A percentile compares a stretch with the other conserved stretches of the same genome.
Evolutionary conservation across 2,888 invertebrate species (phyloP).

Genomic region (Falcaria lacertinaria): DNA sequence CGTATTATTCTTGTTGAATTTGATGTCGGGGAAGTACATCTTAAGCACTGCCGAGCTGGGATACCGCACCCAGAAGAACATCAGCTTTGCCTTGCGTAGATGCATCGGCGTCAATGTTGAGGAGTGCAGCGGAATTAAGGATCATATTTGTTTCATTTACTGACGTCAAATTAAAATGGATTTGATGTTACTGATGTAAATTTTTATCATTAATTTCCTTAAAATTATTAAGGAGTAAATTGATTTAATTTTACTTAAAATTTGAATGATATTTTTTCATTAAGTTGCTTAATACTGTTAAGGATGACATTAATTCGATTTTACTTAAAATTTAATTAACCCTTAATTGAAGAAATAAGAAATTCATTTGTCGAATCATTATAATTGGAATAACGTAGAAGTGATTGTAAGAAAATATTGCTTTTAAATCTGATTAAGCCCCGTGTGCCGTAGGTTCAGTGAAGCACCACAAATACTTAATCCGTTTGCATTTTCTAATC

Average conservation of each 20-base stretch:
- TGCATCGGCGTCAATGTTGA: constrained; percentile 99
- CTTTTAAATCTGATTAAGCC: constrained; percentile 54
- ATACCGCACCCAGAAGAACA: constrained; percentile 99
- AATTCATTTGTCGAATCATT: too few relatives aligned
- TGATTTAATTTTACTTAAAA: too few relatives aligned
- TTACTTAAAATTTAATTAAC: too few relatives aligned
- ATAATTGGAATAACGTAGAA: background rate
- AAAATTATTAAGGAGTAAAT: too few relatives aligned
- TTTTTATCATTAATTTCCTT: too few relatives aligned
- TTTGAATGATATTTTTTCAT: background rate
- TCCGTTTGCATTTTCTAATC: constrained; percentile 76
- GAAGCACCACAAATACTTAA: constrained; percentile 74
- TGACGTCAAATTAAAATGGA: background rate
- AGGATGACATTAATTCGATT: background rate
- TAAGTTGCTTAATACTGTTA: too few relatives aligned
- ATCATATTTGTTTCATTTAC: constrained; percentile 32
- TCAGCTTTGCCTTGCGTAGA: constrained; percentile 99
- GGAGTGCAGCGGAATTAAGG: constrained; percentile 94
- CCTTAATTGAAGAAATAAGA: too few relatives aligned
- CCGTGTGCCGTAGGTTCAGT: constrained; percentile 45
- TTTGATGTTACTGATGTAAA: too few relatives aligned
- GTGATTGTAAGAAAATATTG: constrained; percentile 23
- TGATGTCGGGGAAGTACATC: constrained; percentile 99
- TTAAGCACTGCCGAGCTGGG: constrained; percentile 99
- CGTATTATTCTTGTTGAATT: constrained; percentile 99